These are phyloP conservation scores for Hypotaenidia okinawae DNA, from an alignment of 2,797 vertebrate species.

Conservation along the genomic window DNA sequence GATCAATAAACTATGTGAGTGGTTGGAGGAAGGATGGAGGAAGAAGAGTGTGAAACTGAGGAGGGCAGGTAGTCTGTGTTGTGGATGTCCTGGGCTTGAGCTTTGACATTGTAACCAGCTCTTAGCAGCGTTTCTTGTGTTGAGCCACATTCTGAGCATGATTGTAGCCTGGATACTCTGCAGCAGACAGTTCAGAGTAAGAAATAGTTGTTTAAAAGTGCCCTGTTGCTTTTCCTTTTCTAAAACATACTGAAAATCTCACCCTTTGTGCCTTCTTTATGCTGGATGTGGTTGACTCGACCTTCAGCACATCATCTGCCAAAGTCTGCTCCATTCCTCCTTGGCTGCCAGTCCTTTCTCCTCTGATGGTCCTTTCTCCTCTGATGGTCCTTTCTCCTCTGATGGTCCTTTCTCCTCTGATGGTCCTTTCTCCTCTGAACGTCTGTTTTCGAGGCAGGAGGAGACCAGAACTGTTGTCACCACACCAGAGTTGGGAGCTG, in stretches of 20 bases:
- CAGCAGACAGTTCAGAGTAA: background rate
- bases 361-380: background rate
- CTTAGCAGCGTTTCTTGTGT: background rate
- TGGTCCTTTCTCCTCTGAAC: background rate
- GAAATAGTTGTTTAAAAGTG: background rate
- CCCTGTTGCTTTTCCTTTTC: background rate
- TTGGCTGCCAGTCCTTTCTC: too few species aligned
- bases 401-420: too few species aligned
- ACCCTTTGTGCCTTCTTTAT: background rate
- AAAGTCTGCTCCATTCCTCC: background rate
- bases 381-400: too few species aligned
- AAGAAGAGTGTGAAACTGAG: too few species aligned
- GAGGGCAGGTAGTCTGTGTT: background rate
- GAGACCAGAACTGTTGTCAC: background rate
- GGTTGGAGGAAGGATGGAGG: background rate
- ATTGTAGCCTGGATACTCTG: background rate
- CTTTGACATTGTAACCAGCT: background rate
- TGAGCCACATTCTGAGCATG: background rate
- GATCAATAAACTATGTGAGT: fast-evolving
- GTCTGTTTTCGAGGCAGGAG: background rate
- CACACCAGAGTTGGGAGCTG: background rate
- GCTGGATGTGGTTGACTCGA: background rate
- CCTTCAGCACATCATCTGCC: background rate
- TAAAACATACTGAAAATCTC: background rate
- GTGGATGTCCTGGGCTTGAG: background rate